Evolutionary conservation across 2,113 vertebrate species (phyloP).

Genomic region (Equus quagga): DNA sequence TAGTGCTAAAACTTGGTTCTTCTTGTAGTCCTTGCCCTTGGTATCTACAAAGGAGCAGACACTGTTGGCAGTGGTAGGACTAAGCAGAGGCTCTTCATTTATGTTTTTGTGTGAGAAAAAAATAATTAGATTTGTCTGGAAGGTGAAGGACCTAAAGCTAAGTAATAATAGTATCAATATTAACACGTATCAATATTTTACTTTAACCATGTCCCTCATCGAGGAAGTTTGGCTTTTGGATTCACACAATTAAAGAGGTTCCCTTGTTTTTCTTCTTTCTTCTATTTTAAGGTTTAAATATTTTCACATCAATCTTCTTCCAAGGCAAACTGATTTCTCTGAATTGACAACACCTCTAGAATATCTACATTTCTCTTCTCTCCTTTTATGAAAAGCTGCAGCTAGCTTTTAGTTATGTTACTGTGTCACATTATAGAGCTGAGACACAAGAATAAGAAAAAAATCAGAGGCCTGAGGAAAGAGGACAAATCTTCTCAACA

Average conservation of each 20-base stretch:
- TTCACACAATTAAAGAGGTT: background rate
- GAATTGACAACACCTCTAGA: background rate
- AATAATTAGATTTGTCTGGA: constrained; percentile 34
- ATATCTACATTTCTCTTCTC: background rate
- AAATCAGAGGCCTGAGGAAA: background rate
- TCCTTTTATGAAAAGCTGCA: background rate
- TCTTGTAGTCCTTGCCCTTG: background rate
- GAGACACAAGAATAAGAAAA: background rate
- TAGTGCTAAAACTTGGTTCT: background rate
- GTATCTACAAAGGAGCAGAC: background rate
- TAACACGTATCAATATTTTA: background rate
- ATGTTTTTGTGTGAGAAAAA: background rate
- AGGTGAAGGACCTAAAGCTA: background rate
- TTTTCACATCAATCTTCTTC: background rate
- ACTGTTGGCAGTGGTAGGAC: background rate
- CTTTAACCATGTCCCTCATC: background rate
- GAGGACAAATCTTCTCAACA: background rate
- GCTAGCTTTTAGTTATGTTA: background rate
- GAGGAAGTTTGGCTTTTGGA: background rate
- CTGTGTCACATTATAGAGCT: background rate
- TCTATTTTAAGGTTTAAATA: background rate
- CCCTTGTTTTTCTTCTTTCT: background rate
- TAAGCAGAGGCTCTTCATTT: background rate
- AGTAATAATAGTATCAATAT: background rate
- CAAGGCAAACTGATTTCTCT: background rate